Evolutionary conservation across 2,888 invertebrate species (phyloP).

Genomic region (Antitype chi): DNA sequence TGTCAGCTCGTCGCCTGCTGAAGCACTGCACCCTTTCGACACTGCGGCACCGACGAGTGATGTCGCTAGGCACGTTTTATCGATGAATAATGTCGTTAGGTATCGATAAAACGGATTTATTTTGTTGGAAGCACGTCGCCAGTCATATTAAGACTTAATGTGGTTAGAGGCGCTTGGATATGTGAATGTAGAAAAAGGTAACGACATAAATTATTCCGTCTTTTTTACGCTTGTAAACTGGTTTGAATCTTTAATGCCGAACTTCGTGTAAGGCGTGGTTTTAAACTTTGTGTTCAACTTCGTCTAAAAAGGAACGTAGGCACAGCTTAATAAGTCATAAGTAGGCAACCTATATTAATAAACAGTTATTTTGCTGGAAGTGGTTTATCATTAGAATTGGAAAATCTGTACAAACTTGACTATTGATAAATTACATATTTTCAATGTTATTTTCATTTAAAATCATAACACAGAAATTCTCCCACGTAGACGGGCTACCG

Average conservation of each 20-base stretch:
- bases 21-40: slow-evolving; percentile 89
- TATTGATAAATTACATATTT: background rate
- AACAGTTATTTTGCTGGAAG: background rate
- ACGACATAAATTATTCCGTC: slow-evolving; percentile 25
- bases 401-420: background rate
- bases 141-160: slow-evolving; percentile 36
- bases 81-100: slow-evolving; percentile 62
- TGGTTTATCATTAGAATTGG: background rate
- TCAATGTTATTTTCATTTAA: background rate
- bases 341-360: background rate
- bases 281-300: background rate
- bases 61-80: slow-evolving; percentile 63
- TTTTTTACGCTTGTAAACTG: slow-evolving; percentile 10
- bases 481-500: too few species aligned
- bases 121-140: slow-evolving; percentile 34
- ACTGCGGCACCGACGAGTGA: slow-evolving; percentile 84
- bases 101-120: slow-evolving; percentile 57
- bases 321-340: background rate
- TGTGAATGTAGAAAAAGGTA: slow-evolving; percentile 25
- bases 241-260: slow-evolving; percentile 12
- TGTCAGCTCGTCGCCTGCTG: slow-evolving; percentile 82
- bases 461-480: background rate
- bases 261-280: background rate
- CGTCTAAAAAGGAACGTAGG: background rate
- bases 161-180: slow-evolving; percentile 37